Percentiles rank a stretch among this genome's conserved stretches.
Evolutionary conservation across 2,888 invertebrate species (phyloP).

Genomic region (Sinelater perroti): DNA sequence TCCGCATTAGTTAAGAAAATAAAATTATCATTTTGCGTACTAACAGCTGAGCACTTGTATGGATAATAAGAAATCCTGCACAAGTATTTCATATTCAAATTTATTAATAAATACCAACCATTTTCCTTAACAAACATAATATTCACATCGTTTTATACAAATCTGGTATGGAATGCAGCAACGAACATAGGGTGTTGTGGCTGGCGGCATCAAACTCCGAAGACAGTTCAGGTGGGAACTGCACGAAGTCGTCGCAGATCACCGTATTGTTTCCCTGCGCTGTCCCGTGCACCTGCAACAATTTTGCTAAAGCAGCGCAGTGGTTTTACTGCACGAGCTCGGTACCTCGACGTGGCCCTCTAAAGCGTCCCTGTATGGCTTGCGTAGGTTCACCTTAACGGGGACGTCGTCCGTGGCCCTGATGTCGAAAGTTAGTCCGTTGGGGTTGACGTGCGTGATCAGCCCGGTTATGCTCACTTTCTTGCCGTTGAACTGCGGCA

Average conservation of each 20-base stretch:
- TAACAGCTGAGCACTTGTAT: too few relatives aligned
- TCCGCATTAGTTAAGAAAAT: too few relatives aligned
- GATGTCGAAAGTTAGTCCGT: constrained; percentile 53
- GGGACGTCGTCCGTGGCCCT: constrained; percentile 52
- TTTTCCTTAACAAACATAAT: too few relatives aligned
- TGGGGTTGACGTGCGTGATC: constrained; percentile 50
- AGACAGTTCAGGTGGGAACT: constrained; percentile 39
- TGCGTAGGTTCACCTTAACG: constrained; percentile 52
- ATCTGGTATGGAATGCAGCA: constrained; percentile 44
- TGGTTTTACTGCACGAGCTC: not conserved
- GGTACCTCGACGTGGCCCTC: constrained; percentile 57
- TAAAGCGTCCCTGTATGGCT: constrained; percentile 49
- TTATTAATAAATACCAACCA: too few relatives aligned
- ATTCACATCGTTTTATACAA: constrained; percentile 45
- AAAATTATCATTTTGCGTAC: too few relatives aligned
- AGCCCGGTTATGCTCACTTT: constrained; percentile 54
- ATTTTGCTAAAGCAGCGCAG: too few relatives aligned
- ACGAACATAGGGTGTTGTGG: constrained; percentile 42
- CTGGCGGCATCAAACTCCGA: constrained; percentile 43
- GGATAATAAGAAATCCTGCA: too few relatives aligned
- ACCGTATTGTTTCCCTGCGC: constrained; percentile 43
- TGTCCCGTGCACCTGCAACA: constrained; percentile 47
- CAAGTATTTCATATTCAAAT: too few relatives aligned
- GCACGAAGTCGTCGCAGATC: constrained; percentile 43
- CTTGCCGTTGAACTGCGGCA: constrained; percentile 52